Evolutionary conservation across 23 tunicate species (phyloP).

Genomic region (Halocynthia aurantium): DNA sequence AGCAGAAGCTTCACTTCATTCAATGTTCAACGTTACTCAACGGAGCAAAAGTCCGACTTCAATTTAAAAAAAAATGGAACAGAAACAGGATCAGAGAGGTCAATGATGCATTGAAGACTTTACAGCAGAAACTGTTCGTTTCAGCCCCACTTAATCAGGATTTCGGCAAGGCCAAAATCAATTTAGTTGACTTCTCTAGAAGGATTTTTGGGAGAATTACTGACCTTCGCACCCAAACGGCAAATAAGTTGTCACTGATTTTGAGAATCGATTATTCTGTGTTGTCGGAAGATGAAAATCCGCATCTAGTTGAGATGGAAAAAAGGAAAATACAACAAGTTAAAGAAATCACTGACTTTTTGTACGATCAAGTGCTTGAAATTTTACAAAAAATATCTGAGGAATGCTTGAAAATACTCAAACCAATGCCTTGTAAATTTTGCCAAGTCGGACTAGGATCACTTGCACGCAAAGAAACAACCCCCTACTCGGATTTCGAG

Average conservation of each 20-base stretch:
- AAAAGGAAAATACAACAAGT: not conserved
- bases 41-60: constrained; percentile 21
- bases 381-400: constrained; percentile 10
- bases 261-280: too few species aligned
- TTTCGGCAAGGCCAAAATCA: too few species aligned
- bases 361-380: constrained; percentile 1
- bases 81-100: not conserved
- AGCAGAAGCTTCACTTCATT: constrained; percentile 40
- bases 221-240: too few species aligned
- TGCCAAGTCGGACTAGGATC: constrained; percentile 43
- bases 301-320: not conserved
- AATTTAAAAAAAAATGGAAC: not conserved
- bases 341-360: not conserved
- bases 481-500: constrained; percentile 53
- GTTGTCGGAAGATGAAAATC: not conserved
- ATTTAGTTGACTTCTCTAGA: not conserved
- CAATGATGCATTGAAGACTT: too few species aligned
- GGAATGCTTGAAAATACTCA: constrained; percentile 8
- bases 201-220: not conserved
- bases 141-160: too few species aligned
- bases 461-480: constrained; percentile 23
- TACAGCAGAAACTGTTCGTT: too few species aligned
- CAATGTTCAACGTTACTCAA: constrained; percentile 48
- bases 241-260: too few species aligned
- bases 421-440: constrained; percentile 27